Evolutionary conservation across 92 coral and sea anemone genomes (phyloP).

Genomic region (Zoanthus sociatus): DNA sequence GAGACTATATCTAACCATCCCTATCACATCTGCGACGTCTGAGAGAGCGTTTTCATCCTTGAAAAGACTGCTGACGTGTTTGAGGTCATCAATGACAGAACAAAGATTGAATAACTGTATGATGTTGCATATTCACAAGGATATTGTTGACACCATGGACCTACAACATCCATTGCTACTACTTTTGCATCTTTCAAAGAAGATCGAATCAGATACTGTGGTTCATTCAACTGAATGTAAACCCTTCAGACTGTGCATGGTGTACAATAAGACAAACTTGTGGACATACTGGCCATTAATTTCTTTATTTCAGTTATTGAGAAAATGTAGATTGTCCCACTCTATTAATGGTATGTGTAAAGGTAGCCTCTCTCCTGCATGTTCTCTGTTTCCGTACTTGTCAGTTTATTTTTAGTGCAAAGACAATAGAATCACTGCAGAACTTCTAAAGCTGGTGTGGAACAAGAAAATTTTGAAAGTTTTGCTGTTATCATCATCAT

Average conservation of each 20-base stretch:
- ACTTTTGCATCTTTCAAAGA: neutral
- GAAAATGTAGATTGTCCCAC: neutral
- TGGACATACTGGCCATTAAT: neutral
- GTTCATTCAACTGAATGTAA: neutral
- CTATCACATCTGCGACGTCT: neutral
- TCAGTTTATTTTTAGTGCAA: neutral
- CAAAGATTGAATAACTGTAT: neutral
- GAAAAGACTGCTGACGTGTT: neutral
- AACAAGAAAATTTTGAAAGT: neutral
- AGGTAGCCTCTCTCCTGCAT: neutral
- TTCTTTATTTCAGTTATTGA: neutral
- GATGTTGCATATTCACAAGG: neutral
- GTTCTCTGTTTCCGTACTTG: neutral
- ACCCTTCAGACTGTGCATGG: neutral
- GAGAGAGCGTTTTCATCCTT: neutral
- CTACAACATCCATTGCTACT: neutral
- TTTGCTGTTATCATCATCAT: neutral
- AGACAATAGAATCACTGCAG: neutral
- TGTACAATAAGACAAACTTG: neutral
- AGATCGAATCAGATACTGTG: neutral
- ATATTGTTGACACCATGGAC: slow-evolving; percentile 2
- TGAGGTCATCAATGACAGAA: neutral
- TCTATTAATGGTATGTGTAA: slow-evolving; percentile 2
- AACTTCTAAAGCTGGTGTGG: neutral
- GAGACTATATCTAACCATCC: neutral